A percentile compares a stretch with the other conserved stretches of the same genome.
phyloP scores from a whole-genome alignment of 2,797 vertebrate species.

The Pantherophis vulpinus region DNA sequence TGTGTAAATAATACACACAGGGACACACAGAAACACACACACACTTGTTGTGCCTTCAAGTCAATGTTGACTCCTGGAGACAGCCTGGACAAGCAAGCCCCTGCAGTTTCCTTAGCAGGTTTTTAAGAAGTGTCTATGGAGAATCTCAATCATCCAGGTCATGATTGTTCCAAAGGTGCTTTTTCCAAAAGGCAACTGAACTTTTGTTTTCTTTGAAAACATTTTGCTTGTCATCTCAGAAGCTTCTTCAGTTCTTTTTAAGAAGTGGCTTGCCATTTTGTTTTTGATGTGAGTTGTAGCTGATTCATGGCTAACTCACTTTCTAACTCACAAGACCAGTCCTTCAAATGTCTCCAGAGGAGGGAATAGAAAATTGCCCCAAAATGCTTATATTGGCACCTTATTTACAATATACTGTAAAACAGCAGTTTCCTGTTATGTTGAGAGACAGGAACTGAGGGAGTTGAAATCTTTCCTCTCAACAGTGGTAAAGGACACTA shows the following conservation, averaged over 20 bases:
- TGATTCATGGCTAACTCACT: background rate
- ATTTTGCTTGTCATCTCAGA: no score
- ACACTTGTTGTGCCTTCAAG: background rate
- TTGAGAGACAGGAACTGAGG: background rate
- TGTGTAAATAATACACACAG: background rate
- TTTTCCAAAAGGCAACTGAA: no score
- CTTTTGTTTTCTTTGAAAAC: no score
- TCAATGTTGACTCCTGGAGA: background rate
- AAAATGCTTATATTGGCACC: background rate
- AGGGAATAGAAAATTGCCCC: no score
- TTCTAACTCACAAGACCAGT: background rate
- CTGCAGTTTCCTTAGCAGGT: background rate
- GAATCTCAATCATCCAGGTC: no score
- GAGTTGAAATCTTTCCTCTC: background rate
- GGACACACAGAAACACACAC: background rate
- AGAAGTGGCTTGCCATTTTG: background rate
- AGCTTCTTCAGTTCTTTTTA: background rate
- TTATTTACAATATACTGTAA: background rate
- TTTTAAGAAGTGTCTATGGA: no score
- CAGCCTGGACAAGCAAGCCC: background rate
- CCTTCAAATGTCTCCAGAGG: background rate
- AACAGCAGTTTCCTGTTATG: background rate
- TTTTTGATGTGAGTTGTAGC: background rate
- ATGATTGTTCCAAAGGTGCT: no score
- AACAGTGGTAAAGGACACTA: background rate